Percentiles rank a stretch among this genome's conserved stretches.
phyloP scores from a whole-genome alignment of 2,113 vertebrate species.

The Myotis yumanensis region DNA sequence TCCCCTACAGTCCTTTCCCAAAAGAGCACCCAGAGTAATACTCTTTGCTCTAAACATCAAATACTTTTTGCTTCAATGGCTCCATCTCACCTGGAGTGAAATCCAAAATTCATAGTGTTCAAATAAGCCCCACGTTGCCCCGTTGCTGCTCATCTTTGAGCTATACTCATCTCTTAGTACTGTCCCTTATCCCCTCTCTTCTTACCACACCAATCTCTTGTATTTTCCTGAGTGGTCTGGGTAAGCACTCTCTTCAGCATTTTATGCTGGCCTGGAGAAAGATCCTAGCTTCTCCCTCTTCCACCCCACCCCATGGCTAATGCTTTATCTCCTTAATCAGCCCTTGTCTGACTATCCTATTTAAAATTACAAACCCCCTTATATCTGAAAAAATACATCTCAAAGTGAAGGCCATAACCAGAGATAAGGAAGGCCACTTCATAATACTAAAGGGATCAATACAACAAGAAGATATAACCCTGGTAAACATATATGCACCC shows the following conservation, averaged over 20 bases:
- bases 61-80: not conserved
- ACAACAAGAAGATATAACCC: too few relatives aligned
- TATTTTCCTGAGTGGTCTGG: not conserved
- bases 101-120: too few relatives aligned
- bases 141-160: not conserved
- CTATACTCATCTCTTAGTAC: not conserved
- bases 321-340: not conserved
- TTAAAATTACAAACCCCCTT: not conserved
- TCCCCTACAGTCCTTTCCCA: not conserved
- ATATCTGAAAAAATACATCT: too few relatives aligned
- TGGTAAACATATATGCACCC: too few relatives aligned
- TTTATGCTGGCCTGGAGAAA: not conserved
- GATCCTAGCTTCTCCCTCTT: not conserved
- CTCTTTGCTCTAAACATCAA: not conserved
- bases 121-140: not conserved
- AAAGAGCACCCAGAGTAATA: not conserved
- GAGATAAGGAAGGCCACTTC: too few relatives aligned
- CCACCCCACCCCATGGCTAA: not conserved
- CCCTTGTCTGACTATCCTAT: not conserved
- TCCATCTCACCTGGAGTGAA: not conserved
- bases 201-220: not conserved
- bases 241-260: not conserved
- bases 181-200: not conserved
- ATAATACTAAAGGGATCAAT: too few relatives aligned
- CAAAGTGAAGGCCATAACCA: too few relatives aligned